Evolutionary conservation across 2,888 invertebrate species (phyloP).

Genomic region (Coleophora deauratella): DNA sequence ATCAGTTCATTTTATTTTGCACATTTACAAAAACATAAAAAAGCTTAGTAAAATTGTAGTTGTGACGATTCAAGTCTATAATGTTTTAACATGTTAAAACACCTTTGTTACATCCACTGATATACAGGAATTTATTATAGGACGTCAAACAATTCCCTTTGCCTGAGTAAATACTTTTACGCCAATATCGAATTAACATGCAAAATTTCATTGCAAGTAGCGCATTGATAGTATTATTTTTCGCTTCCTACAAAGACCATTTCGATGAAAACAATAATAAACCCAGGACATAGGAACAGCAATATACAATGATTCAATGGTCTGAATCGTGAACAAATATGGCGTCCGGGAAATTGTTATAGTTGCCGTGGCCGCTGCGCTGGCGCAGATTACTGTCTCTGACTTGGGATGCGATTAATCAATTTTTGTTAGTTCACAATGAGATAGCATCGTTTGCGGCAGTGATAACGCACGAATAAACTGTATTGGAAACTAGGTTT

Average conservation of each 20-base stretch:
- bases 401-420: slow-evolving; percentile 37
- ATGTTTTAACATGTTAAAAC: too few species aligned
- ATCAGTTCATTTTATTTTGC: too few species aligned
- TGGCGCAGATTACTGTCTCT: slow-evolving; percentile 21
- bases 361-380: slow-evolving; percentile 40
- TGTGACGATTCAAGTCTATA: too few species aligned
- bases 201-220: too few species aligned
- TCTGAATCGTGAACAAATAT: slow-evolving; percentile 46
- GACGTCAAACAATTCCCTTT: too few species aligned
- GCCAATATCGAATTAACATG: too few species aligned
- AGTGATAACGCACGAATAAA: slow-evolving; percentile 6
- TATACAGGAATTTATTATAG: too few species aligned
- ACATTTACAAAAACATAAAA: too few species aligned
- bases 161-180: too few species aligned
- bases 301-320: neutral
- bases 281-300: slow-evolving; percentile 5
- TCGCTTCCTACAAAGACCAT: slow-evolving; percentile 22
- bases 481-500: neutral
- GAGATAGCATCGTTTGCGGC: slow-evolving; percentile 17
- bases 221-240: too few species aligned
- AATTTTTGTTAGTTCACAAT: slow-evolving; percentile 35
- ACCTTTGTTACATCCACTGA: too few species aligned
- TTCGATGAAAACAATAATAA: slow-evolving; percentile 34
- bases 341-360: slow-evolving; percentile 52
- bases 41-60: too few species aligned